These are phyloP conservation scores for Poecilia velifera DNA, from an alignment of 2,797 vertebrate species.

Conservation along the genomic window DNA sequence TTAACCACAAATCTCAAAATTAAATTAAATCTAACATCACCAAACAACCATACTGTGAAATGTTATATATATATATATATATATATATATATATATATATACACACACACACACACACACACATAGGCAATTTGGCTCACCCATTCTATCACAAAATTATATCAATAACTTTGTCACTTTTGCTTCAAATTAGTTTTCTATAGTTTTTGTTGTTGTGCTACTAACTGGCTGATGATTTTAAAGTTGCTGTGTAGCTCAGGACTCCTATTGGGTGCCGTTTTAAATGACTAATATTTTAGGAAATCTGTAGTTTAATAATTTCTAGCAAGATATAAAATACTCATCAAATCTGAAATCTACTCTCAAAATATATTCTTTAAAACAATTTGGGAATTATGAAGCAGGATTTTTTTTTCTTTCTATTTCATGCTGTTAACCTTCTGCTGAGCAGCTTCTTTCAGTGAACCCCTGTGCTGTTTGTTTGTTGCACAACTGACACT, in stretches of 20 bases:
- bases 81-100: too few relatives aligned
- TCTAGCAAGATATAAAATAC: neutral
- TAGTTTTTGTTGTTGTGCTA: neutral
- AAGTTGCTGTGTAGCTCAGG: neutral
- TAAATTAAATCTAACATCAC: neutral
- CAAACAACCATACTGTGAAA: neutral
- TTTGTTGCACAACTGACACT: slow-evolving; percentile 17
- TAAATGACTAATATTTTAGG: neutral
- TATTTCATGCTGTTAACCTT: neutral
- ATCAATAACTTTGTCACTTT: neutral
- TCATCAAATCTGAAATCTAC: neutral
- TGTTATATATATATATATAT: too few relatives aligned
- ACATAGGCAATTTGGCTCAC: neutral
- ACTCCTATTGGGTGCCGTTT: neutral
- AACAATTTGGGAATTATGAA: neutral
- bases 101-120: too few relatives aligned
- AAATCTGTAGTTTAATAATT: neutral
- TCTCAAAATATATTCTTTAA: neutral
- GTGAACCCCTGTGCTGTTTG: neutral
- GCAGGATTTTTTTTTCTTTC: neutral
- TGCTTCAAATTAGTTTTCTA: neutral
- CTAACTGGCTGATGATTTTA: neutral
- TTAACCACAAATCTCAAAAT: neutral
- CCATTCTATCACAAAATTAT: neutral
- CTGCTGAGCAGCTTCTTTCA: neutral